phyloP scores from a whole-genome alignment of 2,797 vertebrate species.

The Erpetoichthys calabaricus region DNA sequence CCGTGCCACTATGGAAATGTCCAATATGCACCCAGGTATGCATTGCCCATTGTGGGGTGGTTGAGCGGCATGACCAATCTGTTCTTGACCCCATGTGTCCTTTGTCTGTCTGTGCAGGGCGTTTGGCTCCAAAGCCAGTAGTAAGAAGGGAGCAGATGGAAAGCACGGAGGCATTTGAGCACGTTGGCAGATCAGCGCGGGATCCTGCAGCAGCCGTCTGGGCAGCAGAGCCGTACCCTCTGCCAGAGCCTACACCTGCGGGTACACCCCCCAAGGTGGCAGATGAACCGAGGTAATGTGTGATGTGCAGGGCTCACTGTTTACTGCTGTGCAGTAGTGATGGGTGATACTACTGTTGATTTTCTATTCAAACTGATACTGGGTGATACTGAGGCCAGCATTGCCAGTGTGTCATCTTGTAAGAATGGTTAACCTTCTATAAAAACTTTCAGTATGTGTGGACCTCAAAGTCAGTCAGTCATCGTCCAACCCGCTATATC shows the following conservation, averaged over 20 bases:
- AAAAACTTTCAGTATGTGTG: too few species aligned
- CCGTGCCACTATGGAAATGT: constrained; percentile 77
- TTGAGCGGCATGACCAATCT: not conserved
- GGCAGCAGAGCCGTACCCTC: constrained; percentile 82
- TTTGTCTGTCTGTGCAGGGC: constrained; percentile 44
- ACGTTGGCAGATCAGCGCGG: constrained; percentile 68
- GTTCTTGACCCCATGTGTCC: too few species aligned
- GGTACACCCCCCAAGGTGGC: constrained; percentile 61
- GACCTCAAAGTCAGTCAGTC: too few species aligned
- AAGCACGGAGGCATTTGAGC: constrained; percentile 86
- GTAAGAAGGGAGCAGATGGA: constrained; percentile 87
- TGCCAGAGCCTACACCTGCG: constrained; percentile 61
- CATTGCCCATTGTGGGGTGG: not conserved
- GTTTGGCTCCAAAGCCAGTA: constrained; percentile 84
- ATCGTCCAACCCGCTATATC: too few species aligned
- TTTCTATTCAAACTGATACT: too few species aligned
- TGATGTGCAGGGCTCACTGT: not conserved
- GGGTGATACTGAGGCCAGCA: too few species aligned
- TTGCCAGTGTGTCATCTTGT: too few species aligned
- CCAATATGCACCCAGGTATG: constrained; percentile 79
- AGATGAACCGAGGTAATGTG: constrained; percentile 52
- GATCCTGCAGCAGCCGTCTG: constrained; percentile 83
- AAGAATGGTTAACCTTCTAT: too few species aligned
- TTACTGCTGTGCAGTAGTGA: too few species aligned
- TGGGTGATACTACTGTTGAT: too few species aligned